Conservation (phyloP, 2,888 invertebrate species). For the Erynnis tages region DNA sequence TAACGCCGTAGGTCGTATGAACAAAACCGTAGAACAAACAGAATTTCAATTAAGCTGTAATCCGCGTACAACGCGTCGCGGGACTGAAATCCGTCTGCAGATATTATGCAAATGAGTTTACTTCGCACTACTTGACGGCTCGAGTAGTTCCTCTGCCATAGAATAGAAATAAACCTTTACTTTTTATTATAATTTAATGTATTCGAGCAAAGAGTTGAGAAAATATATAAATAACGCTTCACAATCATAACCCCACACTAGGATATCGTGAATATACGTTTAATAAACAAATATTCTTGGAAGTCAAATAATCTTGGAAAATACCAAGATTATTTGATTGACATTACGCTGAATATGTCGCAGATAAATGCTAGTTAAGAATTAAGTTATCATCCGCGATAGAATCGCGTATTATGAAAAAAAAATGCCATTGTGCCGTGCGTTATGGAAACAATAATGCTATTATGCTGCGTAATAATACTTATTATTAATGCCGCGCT, state of each 20-base stretch:
- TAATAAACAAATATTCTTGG: too few species aligned
- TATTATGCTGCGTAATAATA: slow-evolving; percentile 6
- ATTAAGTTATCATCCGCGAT: slow-evolving; percentile 40
- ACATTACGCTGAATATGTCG: too few species aligned
- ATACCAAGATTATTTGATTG: too few species aligned
- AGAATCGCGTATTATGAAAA: slow-evolving; percentile 29
- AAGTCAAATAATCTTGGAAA: slow-evolving; percentile 27
- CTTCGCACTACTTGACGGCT: slow-evolving; percentile 49
- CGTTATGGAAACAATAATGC: slow-evolving; percentile 18
- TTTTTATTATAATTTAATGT: too few species aligned
- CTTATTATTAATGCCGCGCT: slow-evolving; percentile 4
- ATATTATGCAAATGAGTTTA: slow-evolving; percentile 59
- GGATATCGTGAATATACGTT: too few species aligned
- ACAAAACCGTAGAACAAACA: slow-evolving; percentile 23
- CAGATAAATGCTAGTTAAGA: too few species aligned
- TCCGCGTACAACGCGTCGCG: slow-evolving; percentile 38
- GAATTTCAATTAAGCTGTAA: slow-evolving; percentile 38
- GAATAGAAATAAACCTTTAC: slow-evolving; percentile 40
- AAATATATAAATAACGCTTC: background rate
- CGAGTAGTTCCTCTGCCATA: slow-evolving; percentile 44
- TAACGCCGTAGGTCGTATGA: too few species aligned
- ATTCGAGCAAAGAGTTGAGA: too few species aligned
- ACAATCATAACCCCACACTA: background rate
- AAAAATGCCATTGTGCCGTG: slow-evolving; percentile 19
- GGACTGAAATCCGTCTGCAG: slow-evolving; percentile 44